Conservation (phyloP, 2,113 vertebrate species). For the Antigone vipio region DNA sequence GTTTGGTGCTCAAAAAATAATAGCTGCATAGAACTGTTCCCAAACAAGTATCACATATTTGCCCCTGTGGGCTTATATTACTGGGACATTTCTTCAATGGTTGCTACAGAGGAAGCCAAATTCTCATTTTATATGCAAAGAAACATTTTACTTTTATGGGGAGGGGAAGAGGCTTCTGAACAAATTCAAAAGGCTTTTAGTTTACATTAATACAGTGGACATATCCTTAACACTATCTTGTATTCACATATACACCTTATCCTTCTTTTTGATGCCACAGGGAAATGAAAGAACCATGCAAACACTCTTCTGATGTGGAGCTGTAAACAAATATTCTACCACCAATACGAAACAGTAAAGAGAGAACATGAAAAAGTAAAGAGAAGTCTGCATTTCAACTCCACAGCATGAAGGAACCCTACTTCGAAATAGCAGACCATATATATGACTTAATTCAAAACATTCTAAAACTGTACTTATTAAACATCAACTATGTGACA, state of each 20-base stretch:
- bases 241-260: neutral
- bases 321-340: neutral
- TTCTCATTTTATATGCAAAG: neutral
- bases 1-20: neutral
- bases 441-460: neutral
- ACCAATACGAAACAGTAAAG: neutral
- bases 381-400: neutral
- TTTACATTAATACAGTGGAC: neutral
- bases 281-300: neutral
- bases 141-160: neutral
- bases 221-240: neutral
- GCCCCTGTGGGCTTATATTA: neutral
- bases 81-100: neutral
- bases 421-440: neutral
- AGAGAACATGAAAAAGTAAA: neutral
- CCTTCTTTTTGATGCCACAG: neutral
- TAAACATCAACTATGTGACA: neutral
- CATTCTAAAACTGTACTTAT: neutral
- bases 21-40: neutral
- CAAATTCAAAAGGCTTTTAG: neutral
- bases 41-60: neutral
- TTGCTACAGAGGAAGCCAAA: neutral
- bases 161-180: neutral
- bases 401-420: neutral
- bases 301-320: neutral